Evolutionary conservation across 2,888 invertebrate species (phyloP).

Genomic region (Caenorhabditis sp.): DNA sequence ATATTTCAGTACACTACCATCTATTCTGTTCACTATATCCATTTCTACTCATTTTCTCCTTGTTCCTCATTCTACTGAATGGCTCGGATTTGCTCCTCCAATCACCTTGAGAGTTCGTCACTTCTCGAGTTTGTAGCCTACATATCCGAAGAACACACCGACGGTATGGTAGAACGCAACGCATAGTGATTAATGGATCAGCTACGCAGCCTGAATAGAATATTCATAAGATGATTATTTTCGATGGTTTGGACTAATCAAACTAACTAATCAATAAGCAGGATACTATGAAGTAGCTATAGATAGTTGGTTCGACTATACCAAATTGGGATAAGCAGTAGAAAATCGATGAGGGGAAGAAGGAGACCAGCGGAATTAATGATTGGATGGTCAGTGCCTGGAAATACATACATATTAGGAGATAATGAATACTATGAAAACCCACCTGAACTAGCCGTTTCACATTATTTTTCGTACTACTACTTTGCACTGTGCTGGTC

Average conservation of each 20-base stretch:
- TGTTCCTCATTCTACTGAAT: not conserved
- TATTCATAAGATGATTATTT: no score
- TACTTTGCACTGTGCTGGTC: constrained; percentile 28
- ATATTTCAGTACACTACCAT: no score
- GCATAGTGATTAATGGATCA: constrained; percentile 32
- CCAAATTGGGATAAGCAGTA: constrained; percentile 29
- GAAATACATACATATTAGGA: no score
- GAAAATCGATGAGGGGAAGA: constrained; percentile 31
- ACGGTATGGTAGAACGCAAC: constrained; percentile 31
- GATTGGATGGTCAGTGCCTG: constrained; percentile 40
- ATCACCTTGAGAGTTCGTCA: not conserved
- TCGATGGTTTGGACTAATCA: no score
- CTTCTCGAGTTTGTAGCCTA: not conserved
- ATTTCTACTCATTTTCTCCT: no score
- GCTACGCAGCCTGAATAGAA: constrained; percentile 18
- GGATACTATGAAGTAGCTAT: constrained; percentile 36
- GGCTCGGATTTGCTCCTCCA: not conserved
- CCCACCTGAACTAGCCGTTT: constrained; percentile 24
- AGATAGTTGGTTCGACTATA: constrained; percentile 24
- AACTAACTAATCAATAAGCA: constrained; percentile 24
- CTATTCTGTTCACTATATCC: no score
- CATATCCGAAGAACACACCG: constrained; percentile 14
- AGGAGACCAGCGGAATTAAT: constrained; percentile 28
- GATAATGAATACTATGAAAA: no score
- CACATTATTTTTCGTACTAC: constrained; percentile 29